These are phyloP conservation scores for Ptychobarbus kaznakovi DNA, from an alignment of 2,797 vertebrate species.

Conservation along the genomic window DNA sequence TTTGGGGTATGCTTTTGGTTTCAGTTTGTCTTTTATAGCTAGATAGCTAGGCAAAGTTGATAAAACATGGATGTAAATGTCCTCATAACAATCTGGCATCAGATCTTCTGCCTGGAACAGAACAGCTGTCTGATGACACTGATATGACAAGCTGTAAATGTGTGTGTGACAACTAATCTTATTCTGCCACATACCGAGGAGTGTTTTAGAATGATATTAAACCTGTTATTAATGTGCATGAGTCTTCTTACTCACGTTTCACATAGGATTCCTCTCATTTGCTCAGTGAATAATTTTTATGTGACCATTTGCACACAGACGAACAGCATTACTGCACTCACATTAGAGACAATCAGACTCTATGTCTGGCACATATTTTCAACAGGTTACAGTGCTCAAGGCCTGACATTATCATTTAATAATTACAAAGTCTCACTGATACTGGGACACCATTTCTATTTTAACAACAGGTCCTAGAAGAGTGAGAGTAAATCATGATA, in stretches of 20 bases:
- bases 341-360: neutral
- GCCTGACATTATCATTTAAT: neutral
- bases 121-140: slow-evolving; percentile 22
- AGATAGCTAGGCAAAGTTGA: neutral
- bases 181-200: neutral
- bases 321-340: neutral
- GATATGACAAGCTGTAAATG: slow-evolving; percentile 14
- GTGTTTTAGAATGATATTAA: slow-evolving; percentile 19
- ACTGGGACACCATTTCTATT: neutral
- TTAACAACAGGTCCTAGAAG: neutral
- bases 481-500: neutral
- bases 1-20: neutral
- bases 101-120: neutral
- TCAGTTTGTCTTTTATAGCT: neutral
- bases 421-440: neutral
- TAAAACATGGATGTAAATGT: slow-evolving; percentile 1
- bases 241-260: neutral
- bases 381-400: neutral
- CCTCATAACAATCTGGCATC: slow-evolving; percentile 2
- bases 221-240: slow-evolving; percentile 7
- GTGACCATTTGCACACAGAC: slow-evolving; percentile 24
- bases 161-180: slow-evolving; percentile 11
- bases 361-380: neutral
- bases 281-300: slow-evolving; percentile 27
- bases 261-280: slow-evolving; percentile 14